Conservation (phyloP, 2,113 vertebrate genomes). For the Erythrocebus patas region DNA sequence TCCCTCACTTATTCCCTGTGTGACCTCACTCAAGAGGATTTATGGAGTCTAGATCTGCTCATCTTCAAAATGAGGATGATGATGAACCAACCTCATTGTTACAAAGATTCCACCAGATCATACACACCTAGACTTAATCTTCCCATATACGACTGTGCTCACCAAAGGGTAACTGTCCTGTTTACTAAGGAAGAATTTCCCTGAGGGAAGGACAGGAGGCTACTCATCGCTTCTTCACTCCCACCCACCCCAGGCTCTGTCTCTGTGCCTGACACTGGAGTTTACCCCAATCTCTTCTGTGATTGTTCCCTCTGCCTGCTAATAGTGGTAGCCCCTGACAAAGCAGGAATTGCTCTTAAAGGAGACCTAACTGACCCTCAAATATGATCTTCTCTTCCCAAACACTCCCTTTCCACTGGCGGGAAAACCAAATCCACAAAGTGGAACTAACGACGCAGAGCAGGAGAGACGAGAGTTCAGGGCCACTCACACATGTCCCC, state of each 20-base stretch:
- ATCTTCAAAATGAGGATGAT: neutral
- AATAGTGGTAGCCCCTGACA: neutral
- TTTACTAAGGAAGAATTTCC: neutral
- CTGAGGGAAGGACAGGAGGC: neutral
- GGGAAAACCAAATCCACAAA: neutral
- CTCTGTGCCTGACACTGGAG: neutral
- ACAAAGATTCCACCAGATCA: neutral
- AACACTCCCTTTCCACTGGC: neutral
- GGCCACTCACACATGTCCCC: fast-evolving
- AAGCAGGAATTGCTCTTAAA: neutral
- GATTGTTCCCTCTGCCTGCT: too few species aligned
- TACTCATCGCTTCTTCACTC: neutral
- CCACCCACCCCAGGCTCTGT: neutral
- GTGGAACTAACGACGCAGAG: neutral
- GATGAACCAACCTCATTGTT: neutral
- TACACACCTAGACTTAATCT: fast-evolving
- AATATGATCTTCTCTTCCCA: too few species aligned
- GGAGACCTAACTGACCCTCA: neutral
- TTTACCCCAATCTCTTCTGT: neutral
- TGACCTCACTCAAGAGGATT: neutral
- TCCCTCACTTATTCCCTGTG: neutral
- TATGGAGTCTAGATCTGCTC: neutral
- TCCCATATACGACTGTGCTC: neutral
- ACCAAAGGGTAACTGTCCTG: neutral
- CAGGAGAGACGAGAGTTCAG: neutral